Conservation (phyloP, 1,140 invertebrate species). For the Harpegnathos saltator region DNA sequence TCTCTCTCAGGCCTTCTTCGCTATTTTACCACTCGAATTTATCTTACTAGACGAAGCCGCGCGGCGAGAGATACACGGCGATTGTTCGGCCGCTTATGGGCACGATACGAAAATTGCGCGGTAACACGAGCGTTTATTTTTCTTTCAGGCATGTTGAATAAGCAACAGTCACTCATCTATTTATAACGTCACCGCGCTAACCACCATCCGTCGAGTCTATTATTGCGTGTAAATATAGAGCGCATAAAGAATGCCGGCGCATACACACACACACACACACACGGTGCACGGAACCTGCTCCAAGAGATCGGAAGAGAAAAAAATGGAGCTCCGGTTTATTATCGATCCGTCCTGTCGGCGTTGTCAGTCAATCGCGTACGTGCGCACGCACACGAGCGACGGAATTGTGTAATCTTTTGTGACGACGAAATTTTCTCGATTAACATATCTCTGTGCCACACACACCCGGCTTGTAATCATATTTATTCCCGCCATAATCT, state of each 20-base stretch:
- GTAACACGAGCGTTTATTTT: slow-evolving; percentile 55
- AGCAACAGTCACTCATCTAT: slow-evolving; percentile 61
- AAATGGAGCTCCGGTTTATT: neutral
- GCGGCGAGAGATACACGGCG: too few relatives aligned
- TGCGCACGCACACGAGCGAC: neutral
- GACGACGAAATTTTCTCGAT: slow-evolving; percentile 6
- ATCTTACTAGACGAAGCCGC: too few relatives aligned
- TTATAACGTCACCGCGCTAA: slow-evolving; percentile 54
- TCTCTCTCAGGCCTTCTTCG: too few relatives aligned
- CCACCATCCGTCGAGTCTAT: slow-evolving; percentile 57
- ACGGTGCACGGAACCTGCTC: slow-evolving; percentile 24
- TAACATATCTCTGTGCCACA: neutral
- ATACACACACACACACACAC: too few relatives aligned
- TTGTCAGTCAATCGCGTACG: neutral
- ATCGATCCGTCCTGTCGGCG: neutral
- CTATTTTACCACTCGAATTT: too few relatives aligned
- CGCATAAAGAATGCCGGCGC: slow-evolving; percentile 35
- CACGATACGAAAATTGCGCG: slow-evolving; percentile 24
- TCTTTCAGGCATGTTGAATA: slow-evolving; percentile 34
- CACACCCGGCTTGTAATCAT: neutral
- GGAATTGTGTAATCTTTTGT: slow-evolving; percentile 12
- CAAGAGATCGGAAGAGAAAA: slow-evolving; percentile 13
- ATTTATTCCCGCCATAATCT: slow-evolving; percentile 7
- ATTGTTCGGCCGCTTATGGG: slow-evolving; percentile 1
- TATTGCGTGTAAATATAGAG: slow-evolving; percentile 60